Conservation (phyloP, 2,797 vertebrate species). For the Cuniculus paca region DNA sequence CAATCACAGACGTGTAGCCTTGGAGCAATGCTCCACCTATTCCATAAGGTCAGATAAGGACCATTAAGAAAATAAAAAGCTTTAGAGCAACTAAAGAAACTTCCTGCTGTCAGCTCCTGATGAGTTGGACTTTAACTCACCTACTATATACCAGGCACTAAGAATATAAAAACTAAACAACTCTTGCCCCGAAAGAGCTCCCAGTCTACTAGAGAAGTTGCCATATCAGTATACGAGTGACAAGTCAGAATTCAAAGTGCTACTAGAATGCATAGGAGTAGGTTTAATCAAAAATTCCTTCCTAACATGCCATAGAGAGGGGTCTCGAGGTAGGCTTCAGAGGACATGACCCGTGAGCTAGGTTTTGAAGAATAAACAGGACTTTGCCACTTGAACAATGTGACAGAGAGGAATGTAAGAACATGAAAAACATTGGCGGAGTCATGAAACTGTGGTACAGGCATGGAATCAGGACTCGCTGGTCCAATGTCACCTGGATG, state of each 20-base stretch:
- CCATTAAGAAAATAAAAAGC: background rate
- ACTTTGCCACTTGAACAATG: conserved; percentile 57
- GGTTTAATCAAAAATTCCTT: background rate
- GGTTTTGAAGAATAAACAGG: conserved; percentile 47
- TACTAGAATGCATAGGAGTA: background rate
- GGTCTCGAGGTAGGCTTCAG: background rate
- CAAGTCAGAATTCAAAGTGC: background rate
- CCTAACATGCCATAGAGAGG: background rate
- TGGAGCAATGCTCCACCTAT: background rate
- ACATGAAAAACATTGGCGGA: background rate
- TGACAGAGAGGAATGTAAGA: background rate
- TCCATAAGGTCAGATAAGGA: background rate
- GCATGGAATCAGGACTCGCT: background rate
- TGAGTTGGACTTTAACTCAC: conserved; percentile 17
- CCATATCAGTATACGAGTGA: background rate
- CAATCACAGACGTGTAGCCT: background rate
- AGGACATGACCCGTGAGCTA: background rate
- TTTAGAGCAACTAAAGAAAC: conserved; percentile 27
- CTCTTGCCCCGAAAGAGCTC: background rate
- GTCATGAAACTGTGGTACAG: background rate
- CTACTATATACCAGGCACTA: background rate
- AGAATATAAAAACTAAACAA: conserved; percentile 7
- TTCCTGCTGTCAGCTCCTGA: background rate
- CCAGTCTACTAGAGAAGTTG: background rate
- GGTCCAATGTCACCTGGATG: background rate